A percentile compares a stretch with the other conserved stretches of the same genome.
Evolutionary conservation across 2,797 vertebrate species (phyloP).

Genomic region (Pangasius sanitwongsei): DNA sequence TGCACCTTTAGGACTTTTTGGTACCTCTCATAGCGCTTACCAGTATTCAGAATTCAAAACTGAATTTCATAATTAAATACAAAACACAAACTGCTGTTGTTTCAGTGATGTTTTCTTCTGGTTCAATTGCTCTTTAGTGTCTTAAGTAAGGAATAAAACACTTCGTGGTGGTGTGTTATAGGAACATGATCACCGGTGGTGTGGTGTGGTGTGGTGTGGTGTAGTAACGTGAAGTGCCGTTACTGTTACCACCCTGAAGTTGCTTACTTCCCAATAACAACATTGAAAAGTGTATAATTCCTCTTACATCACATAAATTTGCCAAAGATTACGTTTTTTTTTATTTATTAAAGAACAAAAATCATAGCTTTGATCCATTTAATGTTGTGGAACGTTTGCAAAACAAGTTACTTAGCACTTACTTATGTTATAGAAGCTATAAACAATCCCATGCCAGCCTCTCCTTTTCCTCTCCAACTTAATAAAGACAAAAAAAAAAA

Average conservation of each 20-base stretch:
- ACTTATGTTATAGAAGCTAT: not conserved
- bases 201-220: not conserved
- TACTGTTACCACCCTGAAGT: not conserved
- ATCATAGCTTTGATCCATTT: not conserved
- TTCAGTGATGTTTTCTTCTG: not conserved
- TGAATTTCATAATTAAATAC: slow-evolving; percentile 45
- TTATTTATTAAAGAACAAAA: not conserved
- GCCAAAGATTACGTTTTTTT: not conserved
- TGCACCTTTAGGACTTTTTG: slow-evolving; percentile 42
- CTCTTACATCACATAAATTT: not conserved
- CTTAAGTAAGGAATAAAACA: not conserved
- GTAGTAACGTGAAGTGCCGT: not conserved
- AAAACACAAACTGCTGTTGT: slow-evolving; percentile 20
- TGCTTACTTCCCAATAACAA: not conserved
- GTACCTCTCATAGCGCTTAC: slow-evolving; percentile 24
- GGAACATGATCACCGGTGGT: not conserved
- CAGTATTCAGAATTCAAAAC: slow-evolving; percentile 21
- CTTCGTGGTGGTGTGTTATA: not conserved
- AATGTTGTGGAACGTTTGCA: not conserved
- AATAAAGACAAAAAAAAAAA: not conserved
- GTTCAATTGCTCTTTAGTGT: not conserved
- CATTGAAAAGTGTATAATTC: not conserved
- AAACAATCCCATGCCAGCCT: not conserved
- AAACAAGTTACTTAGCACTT: not conserved
- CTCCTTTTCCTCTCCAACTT: not conserved